Conservation (phyloP, 2,113 vertebrate genomes). For the Poicephalus gulielmi region DNA sequence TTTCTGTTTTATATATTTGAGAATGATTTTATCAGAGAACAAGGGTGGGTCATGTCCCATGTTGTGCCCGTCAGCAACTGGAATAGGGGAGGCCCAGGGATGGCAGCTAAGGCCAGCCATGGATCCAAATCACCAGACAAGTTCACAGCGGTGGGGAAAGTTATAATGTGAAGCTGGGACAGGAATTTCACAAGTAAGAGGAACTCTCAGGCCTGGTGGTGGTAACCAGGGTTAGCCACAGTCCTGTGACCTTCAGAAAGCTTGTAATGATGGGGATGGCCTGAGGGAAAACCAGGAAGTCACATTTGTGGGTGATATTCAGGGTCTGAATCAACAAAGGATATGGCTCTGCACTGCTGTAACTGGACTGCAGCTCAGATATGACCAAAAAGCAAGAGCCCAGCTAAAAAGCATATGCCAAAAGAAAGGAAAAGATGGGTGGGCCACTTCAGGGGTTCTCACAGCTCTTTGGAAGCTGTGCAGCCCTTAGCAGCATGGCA, state of each 20-base stretch:
- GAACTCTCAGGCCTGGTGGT: not conserved
- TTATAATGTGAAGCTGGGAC: rapidly evolving
- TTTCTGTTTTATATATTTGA: not conserved
- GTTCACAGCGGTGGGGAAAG: not conserved
- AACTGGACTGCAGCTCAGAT: not conserved
- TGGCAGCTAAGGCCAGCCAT: not conserved
- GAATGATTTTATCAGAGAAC: not conserved
- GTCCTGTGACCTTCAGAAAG: not conserved
- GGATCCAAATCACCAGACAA: not conserved
- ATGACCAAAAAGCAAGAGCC: not conserved
- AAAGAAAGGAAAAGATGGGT: not conserved
- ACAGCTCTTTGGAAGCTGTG: not conserved
- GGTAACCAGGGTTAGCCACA: not conserved
- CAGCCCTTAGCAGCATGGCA: not conserved
- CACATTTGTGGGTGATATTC: not conserved
- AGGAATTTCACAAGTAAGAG: not conserved
- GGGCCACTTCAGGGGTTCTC: not conserved
- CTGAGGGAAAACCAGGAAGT: not conserved
- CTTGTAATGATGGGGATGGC: not conserved
- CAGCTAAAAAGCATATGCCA: not conserved
- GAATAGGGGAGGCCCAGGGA: not conserved
- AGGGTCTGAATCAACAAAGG: not conserved
- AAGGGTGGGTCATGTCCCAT: not conserved
- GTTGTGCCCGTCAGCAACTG: rapidly evolving
- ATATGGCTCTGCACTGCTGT: not conserved